Conservation (phyloP, 2,888 invertebrate species). For the Hydriomena furcata region DNA sequence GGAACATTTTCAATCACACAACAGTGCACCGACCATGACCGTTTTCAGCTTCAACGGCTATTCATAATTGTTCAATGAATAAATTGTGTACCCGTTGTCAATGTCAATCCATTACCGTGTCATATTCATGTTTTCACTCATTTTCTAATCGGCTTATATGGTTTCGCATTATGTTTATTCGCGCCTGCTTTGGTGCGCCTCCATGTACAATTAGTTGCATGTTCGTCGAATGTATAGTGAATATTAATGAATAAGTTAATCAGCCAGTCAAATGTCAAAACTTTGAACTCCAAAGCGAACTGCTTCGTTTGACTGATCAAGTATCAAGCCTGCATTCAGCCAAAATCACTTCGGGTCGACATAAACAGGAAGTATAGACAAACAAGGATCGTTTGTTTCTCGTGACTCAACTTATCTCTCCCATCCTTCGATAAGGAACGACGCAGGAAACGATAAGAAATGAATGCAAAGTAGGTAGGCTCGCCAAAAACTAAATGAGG, state of each 20-base stretch:
- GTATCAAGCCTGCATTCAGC: background rate
- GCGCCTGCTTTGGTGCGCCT: conserved; percentile 30
- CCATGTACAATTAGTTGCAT: conserved; percentile 36
- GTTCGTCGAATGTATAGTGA: conserved; percentile 28
- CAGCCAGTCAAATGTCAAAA: no score
- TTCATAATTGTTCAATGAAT: conserved; percentile 14
- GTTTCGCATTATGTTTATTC: conserved; percentile 25
- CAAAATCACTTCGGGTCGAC: no score
- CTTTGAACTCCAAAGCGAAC: no score
- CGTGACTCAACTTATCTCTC: conserved; percentile 12
- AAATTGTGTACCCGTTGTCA: conserved; percentile 11
- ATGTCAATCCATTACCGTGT: conserved; percentile 15
- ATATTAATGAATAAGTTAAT: conserved; percentile 26
- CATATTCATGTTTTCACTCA: conserved; percentile 22
- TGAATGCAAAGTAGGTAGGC: no score
- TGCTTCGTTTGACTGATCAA: no score
- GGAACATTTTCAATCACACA: conserved; percentile 7
- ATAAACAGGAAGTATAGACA: conserved; percentile 10
- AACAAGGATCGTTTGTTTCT: conserved; percentile 12
- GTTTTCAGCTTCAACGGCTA: conserved; percentile 26
- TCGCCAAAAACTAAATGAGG: background rate
- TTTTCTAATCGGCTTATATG: conserved; percentile 26
- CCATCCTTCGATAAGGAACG: conserved; percentile 15
- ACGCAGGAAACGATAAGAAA: conserved; percentile 8
- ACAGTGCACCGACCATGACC: conserved; percentile 19